These are phyloP conservation scores for Orthonychiurus folsomi DNA, from an alignment of 2,888 invertebrate species.

Conservation along the genomic window DNA sequence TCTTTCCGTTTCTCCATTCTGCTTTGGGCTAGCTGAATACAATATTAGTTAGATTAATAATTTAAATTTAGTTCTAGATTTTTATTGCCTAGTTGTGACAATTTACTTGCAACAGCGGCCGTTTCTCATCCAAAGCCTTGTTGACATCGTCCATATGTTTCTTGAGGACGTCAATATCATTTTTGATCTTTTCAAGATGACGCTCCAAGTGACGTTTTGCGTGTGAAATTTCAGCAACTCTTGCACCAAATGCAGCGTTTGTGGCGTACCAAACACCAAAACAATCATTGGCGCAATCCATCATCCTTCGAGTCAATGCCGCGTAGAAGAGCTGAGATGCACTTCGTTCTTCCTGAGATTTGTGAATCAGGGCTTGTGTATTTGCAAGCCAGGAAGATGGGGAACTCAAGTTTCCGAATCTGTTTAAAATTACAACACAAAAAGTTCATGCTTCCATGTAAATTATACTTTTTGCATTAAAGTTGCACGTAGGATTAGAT, in stretches of 20 bases:
- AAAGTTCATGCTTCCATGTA: background rate
- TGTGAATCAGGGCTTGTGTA: constrained; percentile 63
- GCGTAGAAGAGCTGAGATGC: constrained; percentile 56
- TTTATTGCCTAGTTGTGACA: too few species aligned
- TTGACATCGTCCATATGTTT: constrained; percentile 30
- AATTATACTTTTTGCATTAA: background rate
- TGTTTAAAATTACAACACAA: constrained; percentile 42
- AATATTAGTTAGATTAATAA: background rate
- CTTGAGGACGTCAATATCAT: constrained; percentile 34
- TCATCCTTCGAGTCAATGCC: constrained; percentile 22
- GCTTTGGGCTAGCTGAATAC: constrained; percentile 31
- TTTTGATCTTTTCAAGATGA: constrained; percentile 28
- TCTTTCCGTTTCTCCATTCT: constrained; percentile 36
- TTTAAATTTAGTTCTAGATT: background rate
- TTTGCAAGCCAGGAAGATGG: constrained; percentile 74
- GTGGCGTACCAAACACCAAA: constrained; percentile 36
- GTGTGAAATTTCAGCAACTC: constrained; percentile 27
- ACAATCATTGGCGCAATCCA: constrained; percentile 31
- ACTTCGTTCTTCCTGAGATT: constrained; percentile 74
- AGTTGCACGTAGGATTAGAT: too few species aligned
- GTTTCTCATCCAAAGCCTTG: constrained; percentile 33
- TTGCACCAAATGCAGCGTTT: constrained; percentile 28
- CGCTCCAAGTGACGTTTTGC: constrained; percentile 31
- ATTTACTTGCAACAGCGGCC: constrained; percentile 31
- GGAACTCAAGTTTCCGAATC: constrained; percentile 68